Evolutionary conservation across 2,888 invertebrate species (phyloP).

Genomic region (Macroteleia sp.): DNA sequence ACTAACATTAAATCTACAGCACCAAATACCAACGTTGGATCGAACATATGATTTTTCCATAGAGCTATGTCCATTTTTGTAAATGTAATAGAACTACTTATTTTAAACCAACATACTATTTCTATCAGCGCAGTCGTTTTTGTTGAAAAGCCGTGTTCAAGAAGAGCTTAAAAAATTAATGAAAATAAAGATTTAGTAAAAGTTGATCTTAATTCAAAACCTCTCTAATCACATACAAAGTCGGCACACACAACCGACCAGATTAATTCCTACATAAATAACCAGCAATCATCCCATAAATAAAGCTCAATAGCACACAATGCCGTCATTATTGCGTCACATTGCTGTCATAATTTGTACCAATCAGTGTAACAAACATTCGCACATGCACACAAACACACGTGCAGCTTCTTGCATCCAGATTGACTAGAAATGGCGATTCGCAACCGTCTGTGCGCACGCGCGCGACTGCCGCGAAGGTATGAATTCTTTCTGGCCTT

Average conservation of each 20-base stretch:
- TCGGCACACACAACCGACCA: neutral
- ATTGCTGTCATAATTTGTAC: slow-evolving; percentile 16
- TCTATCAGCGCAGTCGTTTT: too few relatives aligned
- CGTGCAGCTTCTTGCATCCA: neutral
- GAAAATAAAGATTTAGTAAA: too few relatives aligned
- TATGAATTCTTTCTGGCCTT: slow-evolving; percentile 10
- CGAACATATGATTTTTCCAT: too few relatives aligned
- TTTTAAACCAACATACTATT: too few relatives aligned
- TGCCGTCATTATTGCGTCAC: slow-evolving; percentile 16
- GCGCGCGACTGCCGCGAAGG: neutral
- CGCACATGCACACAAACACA: neutral
- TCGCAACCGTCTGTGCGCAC: neutral
- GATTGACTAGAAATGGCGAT: neutral
- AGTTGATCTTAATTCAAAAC: too few relatives aligned
- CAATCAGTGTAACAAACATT: neutral
- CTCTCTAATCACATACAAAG: neutral
- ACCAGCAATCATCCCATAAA: neutral
- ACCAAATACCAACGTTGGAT: too few relatives aligned
- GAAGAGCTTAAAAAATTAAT: too few relatives aligned
- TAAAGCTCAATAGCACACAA: slow-evolving; percentile 10
- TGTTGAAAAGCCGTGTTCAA: too few relatives aligned
- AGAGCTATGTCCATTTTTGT: too few relatives aligned
- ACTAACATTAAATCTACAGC: too few relatives aligned
- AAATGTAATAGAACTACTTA: too few relatives aligned
- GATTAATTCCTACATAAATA: slow-evolving; percentile 11